Base-by-base conservation (phyloP, 2,888 invertebrate species). In the Cancer borealis region DNA sequence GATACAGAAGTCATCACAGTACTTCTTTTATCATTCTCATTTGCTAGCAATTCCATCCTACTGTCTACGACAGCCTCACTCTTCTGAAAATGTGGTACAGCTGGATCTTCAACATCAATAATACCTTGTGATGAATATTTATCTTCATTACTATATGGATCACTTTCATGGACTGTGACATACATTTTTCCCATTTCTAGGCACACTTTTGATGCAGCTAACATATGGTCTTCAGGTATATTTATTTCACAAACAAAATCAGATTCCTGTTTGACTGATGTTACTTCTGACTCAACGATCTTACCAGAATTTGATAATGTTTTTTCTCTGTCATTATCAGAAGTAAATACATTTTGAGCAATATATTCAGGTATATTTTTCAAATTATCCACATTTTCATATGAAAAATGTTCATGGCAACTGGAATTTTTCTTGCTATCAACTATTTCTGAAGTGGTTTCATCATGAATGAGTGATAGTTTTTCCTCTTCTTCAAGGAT, bases 1-100 rank as follows among this genome's bases (percentile, higher is more conserved):
- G 94, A 92, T 39, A 94, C 92, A 45, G 46, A 39, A 91, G 54
- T 79, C 73, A 93, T 49, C n/a, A 87, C 26, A 45, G n/a, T 39
- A 14, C 54, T 54, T 54, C 26, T 90, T 30, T 60, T 26, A 49
- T 8, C 54, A 26, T 90, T 60, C 54, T 39, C 60, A 54, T 14
- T 30, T 30, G 26, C 39, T 39, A 84, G 4, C 17, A 10, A 30
- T 84, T 84, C 84, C 39, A 14, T 84, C 26, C 39, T 39, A 84
- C 10, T 39, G 84, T 39, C 39, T 84, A 84, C 84, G 10, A 8
- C 39, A 30, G 84, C 39, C 46, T 92, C 47, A 73, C 66, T 92
- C 14, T 92, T 47, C 88, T 88, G 47, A 47, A 46, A 46, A 47
- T 88, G 12, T 47, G 47, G 1, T n/a, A 47, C n/a, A 47, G 8